phyloP scores from a whole-genome alignment of 2,888 invertebrate genomes.

The Ophonus ardosiacus region DNA sequence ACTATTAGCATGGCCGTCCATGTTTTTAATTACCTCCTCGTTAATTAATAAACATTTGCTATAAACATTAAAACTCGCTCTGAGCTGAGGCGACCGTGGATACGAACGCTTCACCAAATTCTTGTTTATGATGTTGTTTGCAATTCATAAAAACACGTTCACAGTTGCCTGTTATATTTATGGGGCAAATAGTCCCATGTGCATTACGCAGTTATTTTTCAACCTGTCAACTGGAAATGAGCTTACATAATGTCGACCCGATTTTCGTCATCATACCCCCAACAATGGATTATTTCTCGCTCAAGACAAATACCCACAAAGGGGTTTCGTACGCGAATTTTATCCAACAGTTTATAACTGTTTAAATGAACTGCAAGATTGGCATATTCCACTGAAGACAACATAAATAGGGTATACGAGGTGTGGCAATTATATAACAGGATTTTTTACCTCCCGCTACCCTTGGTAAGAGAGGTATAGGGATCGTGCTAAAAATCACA shows the following conservation, averaged over 20 bases:
- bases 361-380: too few species aligned
- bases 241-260: conserved; percentile 50
- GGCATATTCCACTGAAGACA: too few species aligned
- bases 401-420: too few species aligned
- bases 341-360: not conserved
- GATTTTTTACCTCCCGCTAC: too few species aligned
- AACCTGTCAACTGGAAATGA: conserved; percentile 52
- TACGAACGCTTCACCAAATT: conserved; percentile 26
- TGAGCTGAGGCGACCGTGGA: not conserved
- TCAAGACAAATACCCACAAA: conserved; percentile 13
- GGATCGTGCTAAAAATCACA: too few species aligned
- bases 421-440: too few species aligned
- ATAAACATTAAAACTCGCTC: conserved; percentile 1
- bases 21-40: conserved; percentile 50
- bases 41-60: conserved; percentile 53
- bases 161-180: conserved; percentile 43
- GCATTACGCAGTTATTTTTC: conserved; percentile 50
- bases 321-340: not conserved
- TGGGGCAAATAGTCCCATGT: conserved; percentile 53
- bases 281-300: conserved; percentile 23
- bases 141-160: conserved; percentile 46
- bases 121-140: conserved; percentile 55
- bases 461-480: too few species aligned
- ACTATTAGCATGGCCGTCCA: conserved; percentile 15
- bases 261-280: conserved; percentile 24